A percentile compares a stretch with the other conserved stretches of the same genome.
Conservation (phyloP, 92 coral and sea anemone species). For the Meandrina meandrites region DNA sequence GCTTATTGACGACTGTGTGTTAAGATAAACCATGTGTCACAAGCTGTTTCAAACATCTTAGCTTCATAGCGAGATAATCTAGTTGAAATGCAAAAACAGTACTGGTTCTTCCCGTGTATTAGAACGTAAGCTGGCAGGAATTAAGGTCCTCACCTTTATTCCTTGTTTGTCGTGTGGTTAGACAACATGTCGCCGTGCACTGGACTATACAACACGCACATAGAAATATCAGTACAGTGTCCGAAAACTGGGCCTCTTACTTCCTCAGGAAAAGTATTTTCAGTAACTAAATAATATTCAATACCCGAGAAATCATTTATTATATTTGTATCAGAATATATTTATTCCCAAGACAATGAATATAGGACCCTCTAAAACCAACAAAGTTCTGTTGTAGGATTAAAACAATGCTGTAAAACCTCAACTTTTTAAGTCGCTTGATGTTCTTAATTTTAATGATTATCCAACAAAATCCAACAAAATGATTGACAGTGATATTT, state of each 20-base stretch:
- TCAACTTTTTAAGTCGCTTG: slow-evolving; percentile 1
- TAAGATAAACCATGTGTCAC: slow-evolving; percentile 14
- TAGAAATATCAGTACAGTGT: not conserved
- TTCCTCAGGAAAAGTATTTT: slow-evolving; percentile 7
- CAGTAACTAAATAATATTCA: not conserved
- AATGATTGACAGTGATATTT: not conserved
- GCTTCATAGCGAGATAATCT: slow-evolving; percentile 3
- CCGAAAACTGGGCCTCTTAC: not conserved
- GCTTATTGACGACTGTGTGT: slow-evolving; percentile 20
- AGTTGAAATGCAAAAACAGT: slow-evolving; percentile 1
- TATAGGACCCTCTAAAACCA: not conserved
- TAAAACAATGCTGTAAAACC: not conserved
- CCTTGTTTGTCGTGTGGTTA: slow-evolving; percentile 19
- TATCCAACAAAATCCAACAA: not conserved
- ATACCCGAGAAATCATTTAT: not conserved
- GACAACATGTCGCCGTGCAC: slow-evolving; percentile 29
- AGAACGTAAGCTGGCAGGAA: slow-evolving; percentile 12
- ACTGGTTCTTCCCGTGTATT: not conserved
- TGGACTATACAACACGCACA: slow-evolving; percentile 11
- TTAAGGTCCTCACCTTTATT: slow-evolving; percentile 7
- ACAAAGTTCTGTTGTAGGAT: slow-evolving; percentile 2
- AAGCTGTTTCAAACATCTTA: not conserved
- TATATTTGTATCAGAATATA: slow-evolving; percentile 10
- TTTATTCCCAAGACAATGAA: not conserved
- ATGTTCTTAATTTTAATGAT: slow-evolving; percentile 2